Conservation (phyloP, 2,797 vertebrate genomes). For the Catostomus latipinnis region DNA sequence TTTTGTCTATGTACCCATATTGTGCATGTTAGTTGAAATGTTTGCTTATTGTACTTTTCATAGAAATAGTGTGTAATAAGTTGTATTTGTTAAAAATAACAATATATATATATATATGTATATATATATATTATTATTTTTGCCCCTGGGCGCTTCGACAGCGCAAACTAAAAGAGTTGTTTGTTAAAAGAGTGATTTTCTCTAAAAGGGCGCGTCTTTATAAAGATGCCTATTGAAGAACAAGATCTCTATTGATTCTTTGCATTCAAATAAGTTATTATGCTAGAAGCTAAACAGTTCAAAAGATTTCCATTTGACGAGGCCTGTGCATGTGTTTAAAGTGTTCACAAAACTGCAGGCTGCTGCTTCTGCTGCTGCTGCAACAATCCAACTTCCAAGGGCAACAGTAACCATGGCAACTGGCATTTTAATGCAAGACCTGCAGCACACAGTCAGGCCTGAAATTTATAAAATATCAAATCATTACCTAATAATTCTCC, state of each 20-base stretch:
- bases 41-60: too few relatives aligned
- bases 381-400: conserved; percentile 69
- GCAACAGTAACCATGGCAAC: conserved; percentile 82
- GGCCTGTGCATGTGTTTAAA: conserved; percentile 12
- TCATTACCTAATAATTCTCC: conserved; percentile 72
- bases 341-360: conserved; percentile 68
- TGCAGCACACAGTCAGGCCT: conserved; percentile 68
- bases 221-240: too few relatives aligned
- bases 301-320: conserved; percentile 11
- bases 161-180: too few relatives aligned
- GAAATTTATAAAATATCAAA: conserved; percentile 73
- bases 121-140: too few relatives aligned
- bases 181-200: too few relatives aligned
- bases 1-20: too few relatives aligned
- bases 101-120: too few relatives aligned
- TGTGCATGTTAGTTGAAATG: too few relatives aligned
- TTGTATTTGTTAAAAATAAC: too few relatives aligned
- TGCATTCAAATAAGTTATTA: not conserved
- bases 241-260: not conserved
- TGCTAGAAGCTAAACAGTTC: not conserved
- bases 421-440: conserved; percentile 67
- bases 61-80: too few relatives aligned
- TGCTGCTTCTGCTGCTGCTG: conserved; percentile 59
- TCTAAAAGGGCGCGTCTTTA: too few relatives aligned
- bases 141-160: too few relatives aligned